A percentile compares a stretch with the other conserved stretches of the same genome.
phyloP scores from a whole-genome alignment of 2,797 vertebrate genomes.

The Dendrocincla fuliginosa region DNA sequence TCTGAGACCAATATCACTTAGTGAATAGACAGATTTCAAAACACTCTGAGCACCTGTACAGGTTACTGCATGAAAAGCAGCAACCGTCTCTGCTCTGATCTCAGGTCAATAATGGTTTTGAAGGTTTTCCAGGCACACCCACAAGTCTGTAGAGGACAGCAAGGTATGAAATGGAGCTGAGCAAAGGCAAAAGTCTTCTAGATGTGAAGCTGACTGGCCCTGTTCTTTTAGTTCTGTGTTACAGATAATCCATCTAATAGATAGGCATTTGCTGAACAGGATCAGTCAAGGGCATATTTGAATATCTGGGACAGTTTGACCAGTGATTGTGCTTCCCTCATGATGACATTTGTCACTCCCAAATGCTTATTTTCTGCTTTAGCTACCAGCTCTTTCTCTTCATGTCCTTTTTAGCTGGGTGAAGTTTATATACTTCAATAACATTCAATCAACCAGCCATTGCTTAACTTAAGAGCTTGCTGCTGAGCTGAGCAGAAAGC shows the following conservation, averaged over 20 bases:
- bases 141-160: not conserved
- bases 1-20: not conserved
- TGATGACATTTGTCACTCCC: not conserved
- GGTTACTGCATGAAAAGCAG: not conserved
- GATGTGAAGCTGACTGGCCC: not conserved
- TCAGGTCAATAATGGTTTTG: not conserved
- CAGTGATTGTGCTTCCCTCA: not conserved
- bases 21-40: not conserved
- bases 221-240: not conserved
- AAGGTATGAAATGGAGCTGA: fast-evolving
- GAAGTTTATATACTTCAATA: not conserved
- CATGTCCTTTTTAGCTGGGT: not conserved
- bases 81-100: fast-evolving
- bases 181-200: not conserved
- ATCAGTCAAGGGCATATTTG: not conserved
- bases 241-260: not conserved
- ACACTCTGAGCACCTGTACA: not conserved
- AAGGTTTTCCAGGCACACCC: not conserved
- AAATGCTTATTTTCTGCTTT: not conserved
- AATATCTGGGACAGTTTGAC: not conserved
- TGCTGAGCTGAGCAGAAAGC: not conserved
- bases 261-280: not conserved
- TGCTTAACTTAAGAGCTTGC: not conserved
- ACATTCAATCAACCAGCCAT: not conserved
- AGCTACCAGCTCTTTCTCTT: not conserved